Conservation (phyloP, 2,888 invertebrate species). For the Palloptera scutellata region DNA sequence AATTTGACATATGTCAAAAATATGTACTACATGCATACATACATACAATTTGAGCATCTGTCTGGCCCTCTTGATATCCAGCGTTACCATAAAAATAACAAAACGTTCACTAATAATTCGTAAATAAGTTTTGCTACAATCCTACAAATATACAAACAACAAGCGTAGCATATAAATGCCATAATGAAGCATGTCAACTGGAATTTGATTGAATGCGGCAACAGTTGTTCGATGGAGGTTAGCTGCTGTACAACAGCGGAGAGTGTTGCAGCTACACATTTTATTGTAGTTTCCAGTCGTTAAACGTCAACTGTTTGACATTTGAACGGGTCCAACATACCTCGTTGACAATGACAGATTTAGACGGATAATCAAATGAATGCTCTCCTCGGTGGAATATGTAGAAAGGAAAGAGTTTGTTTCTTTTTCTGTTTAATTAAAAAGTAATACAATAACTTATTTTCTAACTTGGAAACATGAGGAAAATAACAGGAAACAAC, state of each 20-base stretch:
- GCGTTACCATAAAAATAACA: too few species aligned
- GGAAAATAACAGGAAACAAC: too few species aligned
- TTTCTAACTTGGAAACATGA: too few species aligned
- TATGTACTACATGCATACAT: too few species aligned
- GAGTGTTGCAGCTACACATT: background rate
- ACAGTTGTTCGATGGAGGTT: conserved; percentile 39
- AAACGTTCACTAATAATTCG: too few species aligned
- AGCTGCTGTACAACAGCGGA: background rate
- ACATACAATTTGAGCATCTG: too few species aligned
- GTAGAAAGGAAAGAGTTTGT: too few species aligned
- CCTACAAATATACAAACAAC: background rate
- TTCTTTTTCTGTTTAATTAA: too few species aligned
- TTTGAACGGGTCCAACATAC: conserved; percentile 29
- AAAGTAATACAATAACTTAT: too few species aligned
- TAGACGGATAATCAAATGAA: conserved; percentile 31
- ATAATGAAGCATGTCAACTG: conserved; percentile 35
- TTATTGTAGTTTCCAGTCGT: conserved; percentile 9
- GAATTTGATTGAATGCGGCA: conserved; percentile 37
- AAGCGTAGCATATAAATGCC: conserved; percentile 2
- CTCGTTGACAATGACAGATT: conserved; percentile 40
- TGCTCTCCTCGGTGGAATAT: too few species aligned
- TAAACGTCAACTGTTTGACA: conserved; percentile 27
- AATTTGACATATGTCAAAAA: conserved; percentile 33
- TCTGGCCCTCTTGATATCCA: too few species aligned
- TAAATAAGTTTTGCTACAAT: background rate